Base-by-base conservation (phyloP, 2,113 vertebrate genomes). In the Rhinoderma darwinii region DNA sequence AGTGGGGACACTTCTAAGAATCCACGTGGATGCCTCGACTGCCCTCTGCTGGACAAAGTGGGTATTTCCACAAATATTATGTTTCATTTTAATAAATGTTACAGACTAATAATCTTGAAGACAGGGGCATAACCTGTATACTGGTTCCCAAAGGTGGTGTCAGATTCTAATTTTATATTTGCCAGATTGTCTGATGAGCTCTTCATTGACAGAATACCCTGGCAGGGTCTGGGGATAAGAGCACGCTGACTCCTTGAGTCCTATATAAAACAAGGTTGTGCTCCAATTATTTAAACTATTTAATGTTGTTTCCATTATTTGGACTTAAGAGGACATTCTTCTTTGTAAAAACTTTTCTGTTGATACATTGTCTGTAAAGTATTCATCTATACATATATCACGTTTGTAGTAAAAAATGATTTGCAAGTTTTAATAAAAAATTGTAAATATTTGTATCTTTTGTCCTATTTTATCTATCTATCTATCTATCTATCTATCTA, bases 1-100 rank as follows among this genome's bases (percentile, higher is more conserved):
- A 61, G 15, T 20, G 39, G 7, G 10, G 74, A 76, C 44, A 6
- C 22, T 41, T n/a, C 4, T 5, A 2, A 20, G 35, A 10, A 70
- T 2, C 22, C 35, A 70, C 10, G 1, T 20, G 32, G 47, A 35
- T 32, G 37, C 17, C 43, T 59, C 39, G 63, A 14, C 18, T 74
- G 68, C 82, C 47, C 82, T 74, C 82, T 84, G 47, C 47, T 84
- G 82, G 82, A 39, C 50, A n/a, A 22, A 25, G 1, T 73, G 35
- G 68, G 47, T 50, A 59, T 5, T 41, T 35, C 25, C 10, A 32
- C 37, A 30, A 15, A 61, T 35, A 54, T 8, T 51, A 2, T 56
- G 20, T 35, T 79, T 22, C 37, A 72, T 39, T n/a, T 39, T 4
- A 47, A 0, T 50, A 8, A 35, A n/a, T 73, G 70, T 73, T 22